Evolutionary conservation across 2,113 vertebrate genomes (phyloP), one percentile per base, ranked within the genome.

Genomic region (Apeltes quadracus): DNA sequence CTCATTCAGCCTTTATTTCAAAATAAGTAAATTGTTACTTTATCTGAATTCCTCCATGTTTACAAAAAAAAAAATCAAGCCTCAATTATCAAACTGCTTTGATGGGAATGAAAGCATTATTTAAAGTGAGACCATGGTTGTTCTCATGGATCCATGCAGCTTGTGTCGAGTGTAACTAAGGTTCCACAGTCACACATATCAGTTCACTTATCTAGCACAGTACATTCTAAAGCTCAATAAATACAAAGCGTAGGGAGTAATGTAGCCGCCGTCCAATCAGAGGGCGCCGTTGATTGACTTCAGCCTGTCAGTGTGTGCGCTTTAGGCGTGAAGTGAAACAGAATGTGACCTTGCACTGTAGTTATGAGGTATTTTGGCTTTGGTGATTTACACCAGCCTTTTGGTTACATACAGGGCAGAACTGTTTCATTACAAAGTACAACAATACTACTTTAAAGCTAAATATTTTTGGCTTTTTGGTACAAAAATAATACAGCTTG

Each of bases 351-450:
- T 84, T 85, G 78, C 66, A 87, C 54, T 75, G 84, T 81, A 74
- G 63, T 78, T 70, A 86, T 92, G 92, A 93, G 92, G 92, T 93
- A 93, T 85, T 92, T 79, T 85, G 88, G 86, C 84, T 90, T 86
- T 89, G 88, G 89, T 87, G 87, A 88, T 50, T 80, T 48, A 61
- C 88, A 89, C 89, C 88, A 78, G 85, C 64, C 73, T 79, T 91
- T 91, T 90, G 89, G 91, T 91, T 87, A 88, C 84, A 84, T 75
- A 91, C 82, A 86, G 55, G 78, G 78, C 83, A 79, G 81, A 82
- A 90, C 84, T 85, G 88, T 77, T 75, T 87, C 82, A 86, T 86
- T 75, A 91, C 85, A 72, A 75, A 90, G 75, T 86, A 85, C 86
- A 81, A 90, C 82, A 89, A 79, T 84, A 91, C 79, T 64, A 86